Evolutionary conservation across 2,113 vertebrate species (phyloP).

Genomic region (Pelecanoides urinatrix): DNA sequence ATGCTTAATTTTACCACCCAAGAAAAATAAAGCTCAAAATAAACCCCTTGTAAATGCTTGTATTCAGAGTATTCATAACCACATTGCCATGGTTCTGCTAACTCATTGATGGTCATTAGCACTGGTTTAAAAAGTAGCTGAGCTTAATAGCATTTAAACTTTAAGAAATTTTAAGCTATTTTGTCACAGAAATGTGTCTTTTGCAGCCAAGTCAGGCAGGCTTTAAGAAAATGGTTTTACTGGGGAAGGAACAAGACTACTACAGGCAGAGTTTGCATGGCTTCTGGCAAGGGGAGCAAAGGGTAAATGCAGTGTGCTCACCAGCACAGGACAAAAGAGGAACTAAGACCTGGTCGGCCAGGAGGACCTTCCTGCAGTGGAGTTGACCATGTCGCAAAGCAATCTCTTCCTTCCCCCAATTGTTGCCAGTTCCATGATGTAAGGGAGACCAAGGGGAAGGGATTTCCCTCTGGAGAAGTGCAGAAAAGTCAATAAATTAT

Average conservation of each 20-base stretch:
- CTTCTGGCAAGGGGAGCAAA: not conserved
- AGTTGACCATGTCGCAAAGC: not conserved
- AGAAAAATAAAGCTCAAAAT: not conserved
- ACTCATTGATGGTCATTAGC: not conserved
- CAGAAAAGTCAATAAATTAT: not conserved
- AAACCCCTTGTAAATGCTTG: not conserved
- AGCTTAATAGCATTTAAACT: not conserved
- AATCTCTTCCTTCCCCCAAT: not conserved
- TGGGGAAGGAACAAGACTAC: not conserved
- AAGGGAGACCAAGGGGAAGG: not conserved
- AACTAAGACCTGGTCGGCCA: not conserved
- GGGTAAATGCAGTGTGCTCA: not conserved
- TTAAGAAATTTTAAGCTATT: not conserved
- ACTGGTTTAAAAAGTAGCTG: not conserved
- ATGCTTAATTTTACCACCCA: not conserved
- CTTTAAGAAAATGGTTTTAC: not conserved
- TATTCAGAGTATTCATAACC: not conserved
- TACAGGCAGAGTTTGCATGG: not conserved
- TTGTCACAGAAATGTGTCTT: not conserved
- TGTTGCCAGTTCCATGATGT: not conserved
- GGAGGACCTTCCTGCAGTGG: not conserved
- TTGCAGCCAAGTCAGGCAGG: not conserved
- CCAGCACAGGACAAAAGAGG: not conserved
- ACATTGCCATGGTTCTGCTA: not conserved
- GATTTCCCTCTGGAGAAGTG: not conserved